A percentile compares a stretch with the other conserved stretches of the same genome.
phyloP scores from a whole-genome alignment of 2,888 invertebrate species.

The Strigamia transsilvanica region DNA sequence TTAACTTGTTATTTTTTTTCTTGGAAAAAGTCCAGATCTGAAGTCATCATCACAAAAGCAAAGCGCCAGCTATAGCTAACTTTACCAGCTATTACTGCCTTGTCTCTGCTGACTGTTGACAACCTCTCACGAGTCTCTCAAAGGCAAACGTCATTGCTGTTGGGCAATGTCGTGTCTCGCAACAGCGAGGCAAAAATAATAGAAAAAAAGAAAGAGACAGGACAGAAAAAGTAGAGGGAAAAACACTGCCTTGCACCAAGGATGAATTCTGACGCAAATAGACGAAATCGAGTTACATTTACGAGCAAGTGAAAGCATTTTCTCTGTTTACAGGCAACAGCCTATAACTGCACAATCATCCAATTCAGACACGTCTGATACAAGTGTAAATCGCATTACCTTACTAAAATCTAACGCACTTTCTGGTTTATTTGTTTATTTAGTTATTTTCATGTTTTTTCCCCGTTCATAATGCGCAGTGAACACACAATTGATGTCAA shows the following conservation, averaged over 20 bases:
- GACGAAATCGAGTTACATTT: slow-evolving; percentile 23
- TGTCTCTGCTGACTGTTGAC: slow-evolving; percentile 44
- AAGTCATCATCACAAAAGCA: slow-evolving; percentile 33
- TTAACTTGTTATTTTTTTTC: not conserved
- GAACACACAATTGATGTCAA: not conserved
- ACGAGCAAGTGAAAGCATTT: not conserved
- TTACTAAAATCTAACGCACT: not conserved
- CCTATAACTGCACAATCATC: slow-evolving; percentile 41
- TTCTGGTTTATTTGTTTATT: not conserved
- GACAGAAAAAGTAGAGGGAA: not conserved
- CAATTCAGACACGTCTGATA: slow-evolving; percentile 11
- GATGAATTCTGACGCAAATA: slow-evolving; percentile 35
- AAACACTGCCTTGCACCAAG: not conserved
- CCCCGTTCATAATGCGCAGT: no score
- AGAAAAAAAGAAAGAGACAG: not conserved
- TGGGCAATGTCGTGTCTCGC: slow-evolving; percentile 29
- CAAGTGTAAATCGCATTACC: not conserved
- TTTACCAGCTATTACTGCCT: slow-evolving; percentile 44
- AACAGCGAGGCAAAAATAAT: not conserved
- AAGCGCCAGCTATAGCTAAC: slow-evolving; percentile 35
- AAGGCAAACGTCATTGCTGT: slow-evolving; percentile 44
- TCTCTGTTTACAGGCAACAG: slow-evolving; percentile 5
- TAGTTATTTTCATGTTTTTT: not conserved
- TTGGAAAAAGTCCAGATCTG: slow-evolving; percentile 27
- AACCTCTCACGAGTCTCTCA: slow-evolving; percentile 27